Percentiles rank a stretch among this genome's conserved stretches.
phyloP scores from a whole-genome alignment of 1,140 invertebrate genomes.

The Ostrea edulis region DNA sequence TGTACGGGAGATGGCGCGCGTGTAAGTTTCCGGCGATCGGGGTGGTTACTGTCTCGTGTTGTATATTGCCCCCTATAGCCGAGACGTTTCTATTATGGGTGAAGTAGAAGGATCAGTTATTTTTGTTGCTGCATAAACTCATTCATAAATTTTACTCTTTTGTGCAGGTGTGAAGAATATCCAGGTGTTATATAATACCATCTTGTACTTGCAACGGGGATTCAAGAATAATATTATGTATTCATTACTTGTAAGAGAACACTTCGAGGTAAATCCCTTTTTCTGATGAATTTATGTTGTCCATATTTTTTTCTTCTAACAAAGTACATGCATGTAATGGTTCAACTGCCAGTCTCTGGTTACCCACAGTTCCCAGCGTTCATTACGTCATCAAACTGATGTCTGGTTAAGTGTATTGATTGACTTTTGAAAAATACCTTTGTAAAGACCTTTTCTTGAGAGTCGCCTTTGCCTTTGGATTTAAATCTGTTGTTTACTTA shows the following conservation, averaged over 20 bases:
- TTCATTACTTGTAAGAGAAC: not conserved
- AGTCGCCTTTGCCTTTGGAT: not conserved
- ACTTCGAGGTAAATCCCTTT: not conserved
- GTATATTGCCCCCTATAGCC: not conserved
- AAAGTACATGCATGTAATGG: not conserved
- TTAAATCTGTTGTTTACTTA: slow-evolving; percentile 39
- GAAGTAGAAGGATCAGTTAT: not conserved
- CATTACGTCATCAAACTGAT: not conserved
- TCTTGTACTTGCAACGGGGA: not conserved
- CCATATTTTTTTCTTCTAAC: not conserved
- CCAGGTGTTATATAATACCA: not conserved
- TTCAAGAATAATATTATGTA: not conserved
- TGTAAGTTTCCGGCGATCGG: not conserved
- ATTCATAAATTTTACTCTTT: slow-evolving; percentile 26
- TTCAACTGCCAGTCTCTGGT: not conserved
- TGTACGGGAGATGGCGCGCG: not conserved
- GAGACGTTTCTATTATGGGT: not conserved
- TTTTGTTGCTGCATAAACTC: slow-evolving; percentile 12
- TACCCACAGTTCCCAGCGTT: slow-evolving; percentile 6
- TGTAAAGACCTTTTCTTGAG: not conserved
- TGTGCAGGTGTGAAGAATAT: slow-evolving; percentile 22
- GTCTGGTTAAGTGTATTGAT: slow-evolving; percentile 14
- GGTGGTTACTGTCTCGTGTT: slow-evolving; percentile 12
- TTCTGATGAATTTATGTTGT: not conserved
- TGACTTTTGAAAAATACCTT: slow-evolving; percentile 22